Percentiles rank a stretch among this genome's conserved stretches.
Conservation (phyloP, 2,888 invertebrate species). For the Epirrhoe alternata region DNA sequence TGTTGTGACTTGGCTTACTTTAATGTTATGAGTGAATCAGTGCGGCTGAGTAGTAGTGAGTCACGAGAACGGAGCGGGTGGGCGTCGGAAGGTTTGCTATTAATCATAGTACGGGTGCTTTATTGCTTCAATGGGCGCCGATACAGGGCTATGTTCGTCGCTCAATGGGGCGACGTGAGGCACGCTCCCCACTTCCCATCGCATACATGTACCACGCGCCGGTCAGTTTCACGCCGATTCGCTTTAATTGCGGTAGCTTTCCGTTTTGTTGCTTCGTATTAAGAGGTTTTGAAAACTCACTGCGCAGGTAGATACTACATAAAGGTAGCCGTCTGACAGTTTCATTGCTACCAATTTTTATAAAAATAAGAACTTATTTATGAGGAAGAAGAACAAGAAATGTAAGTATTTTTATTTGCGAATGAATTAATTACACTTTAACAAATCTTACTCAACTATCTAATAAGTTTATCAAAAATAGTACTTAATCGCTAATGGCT, state of each 20-base stretch:
- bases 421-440: background rate
- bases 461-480: background rate
- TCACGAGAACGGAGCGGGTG: slow-evolving; percentile 63
- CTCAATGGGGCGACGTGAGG: slow-evolving; percentile 55
- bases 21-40: slow-evolving; percentile 41
- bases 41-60: slow-evolving; percentile 45
- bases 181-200: slow-evolving; percentile 24
- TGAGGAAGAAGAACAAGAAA: background rate
- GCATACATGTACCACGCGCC: slow-evolving; percentile 20
- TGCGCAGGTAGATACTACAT: background rate
- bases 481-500: no score
- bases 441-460: background rate
- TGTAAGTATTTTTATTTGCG: no score
- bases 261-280: slow-evolving; percentile 1
- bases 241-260: slow-evolving; percentile 8
- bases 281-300: slow-evolving; percentile 1
- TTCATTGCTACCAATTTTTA: background rate
- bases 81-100: slow-evolving; percentile 70
- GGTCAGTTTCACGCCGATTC: slow-evolving; percentile 32
- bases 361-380: background rate
- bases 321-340: background rate
- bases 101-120: slow-evolving; percentile 76
- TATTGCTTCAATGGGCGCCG: slow-evolving; percentile 74
- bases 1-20: slow-evolving; percentile 32
- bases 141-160: slow-evolving; percentile 58